These are phyloP conservation scores for Umimayanthus kanabou DNA, from an alignment of 92 coral and sea anemone genomes.

Conservation along the genomic window DNA sequence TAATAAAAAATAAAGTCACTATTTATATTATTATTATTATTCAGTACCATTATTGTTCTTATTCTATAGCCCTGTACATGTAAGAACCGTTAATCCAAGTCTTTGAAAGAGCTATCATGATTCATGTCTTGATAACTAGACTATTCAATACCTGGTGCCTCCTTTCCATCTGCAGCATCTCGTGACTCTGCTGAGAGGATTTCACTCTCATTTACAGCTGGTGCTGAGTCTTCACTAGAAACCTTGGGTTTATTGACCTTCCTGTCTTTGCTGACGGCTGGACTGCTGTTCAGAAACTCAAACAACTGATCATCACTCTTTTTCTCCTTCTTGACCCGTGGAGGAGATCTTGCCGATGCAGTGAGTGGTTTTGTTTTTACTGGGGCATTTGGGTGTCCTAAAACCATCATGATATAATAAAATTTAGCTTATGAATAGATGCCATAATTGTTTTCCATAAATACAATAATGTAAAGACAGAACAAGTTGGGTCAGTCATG, in stretches of 20 bases:
- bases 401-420: neutral
- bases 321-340: constrained; percentile 60
- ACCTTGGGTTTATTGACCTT: constrained; percentile 62
- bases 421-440: neutral
- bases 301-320: constrained; percentile 90
- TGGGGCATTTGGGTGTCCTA: constrained; percentile 83
- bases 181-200: neutral
- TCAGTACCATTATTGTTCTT: too few species aligned
- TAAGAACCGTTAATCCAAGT: neutral
- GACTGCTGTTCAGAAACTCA: constrained; percentile 88
- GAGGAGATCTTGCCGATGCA: constrained; percentile 68
- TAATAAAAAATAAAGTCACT: too few species aligned
- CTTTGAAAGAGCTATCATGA: neutral
- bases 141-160: constrained; percentile 1
- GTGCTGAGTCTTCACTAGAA: constrained; percentile 34
- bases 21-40: too few species aligned
- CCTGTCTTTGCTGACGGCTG: constrained; percentile 67
- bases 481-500: too few species aligned
- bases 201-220: constrained; percentile 6
- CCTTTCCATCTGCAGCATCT: constrained; percentile 41
- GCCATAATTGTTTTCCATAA: too few species aligned
- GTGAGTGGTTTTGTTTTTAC: constrained; percentile 66
- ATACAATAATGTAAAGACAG: too few species aligned
- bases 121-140: neutral
- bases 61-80: neutral